Evolutionary conservation across 2,888 invertebrate genomes (phyloP).

Genomic region (Tetheella fluctuosa): DNA sequence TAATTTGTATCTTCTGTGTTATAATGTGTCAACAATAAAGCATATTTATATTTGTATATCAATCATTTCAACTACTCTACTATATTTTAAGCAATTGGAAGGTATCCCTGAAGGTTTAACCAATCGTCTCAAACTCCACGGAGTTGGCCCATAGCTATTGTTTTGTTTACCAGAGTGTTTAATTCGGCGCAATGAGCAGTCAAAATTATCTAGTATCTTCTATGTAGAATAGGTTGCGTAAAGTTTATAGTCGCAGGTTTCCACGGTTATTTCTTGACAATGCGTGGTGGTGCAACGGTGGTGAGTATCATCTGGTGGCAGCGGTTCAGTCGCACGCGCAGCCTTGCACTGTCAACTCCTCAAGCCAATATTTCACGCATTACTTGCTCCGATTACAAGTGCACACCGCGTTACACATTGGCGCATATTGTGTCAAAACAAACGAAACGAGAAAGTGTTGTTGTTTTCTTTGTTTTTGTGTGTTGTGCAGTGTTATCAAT

Average conservation of each 20-base stretch:
- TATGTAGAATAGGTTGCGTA: conserved; percentile 77
- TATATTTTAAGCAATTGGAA: neutral
- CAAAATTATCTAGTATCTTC: conserved; percentile 72
- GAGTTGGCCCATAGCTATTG: conserved; percentile 35
- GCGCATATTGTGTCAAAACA: conserved; percentile 26
- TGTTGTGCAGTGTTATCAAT: conserved; percentile 37
- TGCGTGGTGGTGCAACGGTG: conserved; percentile 78
- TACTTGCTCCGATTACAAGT: conserved; percentile 35
- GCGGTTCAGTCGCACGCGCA: conserved; percentile 71
- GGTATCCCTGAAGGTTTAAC: conserved; percentile 15
- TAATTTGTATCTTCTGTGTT: too few relatives aligned
- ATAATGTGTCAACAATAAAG: too few relatives aligned
- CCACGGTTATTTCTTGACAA: conserved; percentile 78
- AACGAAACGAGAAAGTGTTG: conserved; percentile 31
- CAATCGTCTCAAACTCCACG: conserved; percentile 17
- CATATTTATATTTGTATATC: too few relatives aligned
- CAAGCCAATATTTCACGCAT: conserved; percentile 51
- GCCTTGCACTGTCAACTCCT: conserved; percentile 69
- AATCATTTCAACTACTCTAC: neutral
- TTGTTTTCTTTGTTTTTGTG: conserved; percentile 31
- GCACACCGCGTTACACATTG: conserved; percentile 15
- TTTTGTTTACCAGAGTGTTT: conserved; percentile 40
- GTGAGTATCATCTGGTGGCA: conserved; percentile 52
- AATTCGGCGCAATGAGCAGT: conserved; percentile 51
- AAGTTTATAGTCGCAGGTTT: conserved; percentile 67